Evolutionary conservation across 2,797 vertebrate genomes (phyloP).

Genomic region (Tapera naevia): DNA sequence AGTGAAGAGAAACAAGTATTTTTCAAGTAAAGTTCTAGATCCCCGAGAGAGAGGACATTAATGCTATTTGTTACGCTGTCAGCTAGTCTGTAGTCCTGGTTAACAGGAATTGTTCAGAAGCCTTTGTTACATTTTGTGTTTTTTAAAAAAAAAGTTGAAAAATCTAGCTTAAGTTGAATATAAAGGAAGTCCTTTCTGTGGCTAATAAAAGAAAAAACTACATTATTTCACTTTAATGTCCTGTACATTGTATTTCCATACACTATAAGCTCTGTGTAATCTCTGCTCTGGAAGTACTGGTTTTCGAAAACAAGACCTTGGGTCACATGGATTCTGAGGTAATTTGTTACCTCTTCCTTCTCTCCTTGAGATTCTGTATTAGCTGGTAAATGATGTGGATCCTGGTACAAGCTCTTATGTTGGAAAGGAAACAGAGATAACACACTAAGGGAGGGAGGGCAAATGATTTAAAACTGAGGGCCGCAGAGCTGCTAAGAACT

Average conservation of each 20-base stretch:
- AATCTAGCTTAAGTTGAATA: background rate
- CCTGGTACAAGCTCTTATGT: background rate
- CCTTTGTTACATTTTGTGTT: background rate
- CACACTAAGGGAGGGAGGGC: background rate
- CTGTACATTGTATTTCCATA: background rate
- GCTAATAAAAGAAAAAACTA: background rate
- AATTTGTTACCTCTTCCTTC: background rate
- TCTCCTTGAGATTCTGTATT: background rate
- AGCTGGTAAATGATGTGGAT: background rate
- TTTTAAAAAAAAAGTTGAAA: background rate
- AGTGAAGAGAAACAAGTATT: too few relatives aligned
- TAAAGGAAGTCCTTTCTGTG: background rate
- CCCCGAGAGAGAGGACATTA: background rate
- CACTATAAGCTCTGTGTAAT: background rate
- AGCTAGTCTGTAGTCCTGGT: background rate
- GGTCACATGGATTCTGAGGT: background rate
- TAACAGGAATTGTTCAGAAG: background rate
- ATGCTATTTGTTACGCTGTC: background rate
- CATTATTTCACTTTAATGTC: background rate
- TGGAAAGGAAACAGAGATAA: background rate
- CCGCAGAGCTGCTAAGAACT: background rate
- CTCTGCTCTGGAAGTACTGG: background rate
- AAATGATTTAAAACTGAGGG: background rate
- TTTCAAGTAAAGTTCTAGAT: background rate
- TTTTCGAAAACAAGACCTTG: background rate